Percentiles rank a stretch among this genome's conserved stretches.
These are phyloP conservation scores for Amphipoea oculea DNA, from an alignment of 2,888 invertebrate genomes.

Conservation along the genomic window DNA sequence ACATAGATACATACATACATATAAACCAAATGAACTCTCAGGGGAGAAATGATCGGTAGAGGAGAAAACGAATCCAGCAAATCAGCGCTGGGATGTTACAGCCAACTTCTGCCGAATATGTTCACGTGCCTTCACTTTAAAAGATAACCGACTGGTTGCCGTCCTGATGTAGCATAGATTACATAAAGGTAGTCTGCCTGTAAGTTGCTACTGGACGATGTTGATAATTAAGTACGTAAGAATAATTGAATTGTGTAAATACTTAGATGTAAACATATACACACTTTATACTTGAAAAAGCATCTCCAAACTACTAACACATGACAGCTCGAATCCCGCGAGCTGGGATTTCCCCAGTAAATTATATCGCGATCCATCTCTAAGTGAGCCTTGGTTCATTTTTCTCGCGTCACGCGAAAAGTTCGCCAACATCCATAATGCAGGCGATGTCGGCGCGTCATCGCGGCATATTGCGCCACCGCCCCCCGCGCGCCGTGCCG, in stretches of 20 bases:
- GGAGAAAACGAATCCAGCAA: no score
- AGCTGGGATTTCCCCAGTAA: slow-evolving; percentile 73
- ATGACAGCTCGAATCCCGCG: slow-evolving; percentile 39
- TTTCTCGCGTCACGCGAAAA: slow-evolving; percentile 89
- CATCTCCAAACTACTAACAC: slow-evolving; percentile 33
- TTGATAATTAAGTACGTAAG: background rate
- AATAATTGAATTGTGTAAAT: background rate
- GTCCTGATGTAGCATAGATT: no score
- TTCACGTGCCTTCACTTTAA: no score
- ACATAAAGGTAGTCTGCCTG: background rate
- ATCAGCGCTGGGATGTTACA: no score
- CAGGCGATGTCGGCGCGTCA: slow-evolving; percentile 88
- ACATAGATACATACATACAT: no score
- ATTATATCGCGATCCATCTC: slow-evolving; percentile 85
- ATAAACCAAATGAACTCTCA: no score
- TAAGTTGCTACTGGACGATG: background rate
- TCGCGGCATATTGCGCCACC: slow-evolving; percentile 85
- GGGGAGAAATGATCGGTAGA: no score
- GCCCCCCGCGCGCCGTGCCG: slow-evolving; percentile 50
- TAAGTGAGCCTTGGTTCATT: slow-evolving; percentile 85
- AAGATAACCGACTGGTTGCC: no score
- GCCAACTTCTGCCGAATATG: no score
- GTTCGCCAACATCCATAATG: slow-evolving; percentile 89
- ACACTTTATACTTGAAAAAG: slow-evolving; percentile 6
- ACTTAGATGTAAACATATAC: background rate